Base-by-base conservation (phyloP, 1,140 invertebrate genomes). In the Bombus fervidus region DNA sequence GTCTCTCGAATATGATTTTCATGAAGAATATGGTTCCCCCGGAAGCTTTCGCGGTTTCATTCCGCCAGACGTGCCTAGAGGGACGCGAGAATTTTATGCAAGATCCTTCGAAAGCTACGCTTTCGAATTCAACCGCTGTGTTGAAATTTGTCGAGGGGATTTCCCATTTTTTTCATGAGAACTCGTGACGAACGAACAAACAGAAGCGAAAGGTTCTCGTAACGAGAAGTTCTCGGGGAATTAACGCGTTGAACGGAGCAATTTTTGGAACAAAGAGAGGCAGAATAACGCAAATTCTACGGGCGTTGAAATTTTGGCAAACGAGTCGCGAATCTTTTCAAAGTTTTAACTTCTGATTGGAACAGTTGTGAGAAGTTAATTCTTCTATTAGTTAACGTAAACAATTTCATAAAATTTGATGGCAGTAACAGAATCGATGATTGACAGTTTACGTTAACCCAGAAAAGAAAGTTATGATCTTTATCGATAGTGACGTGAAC, bases 171-270 rank as follows among this genome's bases (percentile, higher is more conserved):
- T 53, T 47, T 28, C 39, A 25, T n/a, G 9, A n/a, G 53, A 43
- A 41, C 25, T 69, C 31, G 73, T 34, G 34, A 53, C 62, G 37
- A 62, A 22, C 47, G 59, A 9, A n/a, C 12, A 5, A 12, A 53
- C 28, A 34, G 12, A 39, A 64, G 10, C 13, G 31, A 9, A n/a
- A 47, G 41, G 13, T n/a, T 68, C 72, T 81, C 62, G 34, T 77
- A 57, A 68, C 37, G 66, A 83, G 41, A 83, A 75, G 15, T 76
- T 83, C 57, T 41, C 43, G 66, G 57, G 43, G 62, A 77, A 77
- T 77, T 83, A 77, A 69, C 81, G 47, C 73, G 39, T 76, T 22
- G 73, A 37, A 34, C 12, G 34, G 34, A 2, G 39, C 9, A 34
- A 41, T 0, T 57, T 77, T 76, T 41, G n/a, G 47, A 34, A 66